Conservation (phyloP, 2,113 vertebrate genomes). For the Potamarius usumacintae region DNA sequence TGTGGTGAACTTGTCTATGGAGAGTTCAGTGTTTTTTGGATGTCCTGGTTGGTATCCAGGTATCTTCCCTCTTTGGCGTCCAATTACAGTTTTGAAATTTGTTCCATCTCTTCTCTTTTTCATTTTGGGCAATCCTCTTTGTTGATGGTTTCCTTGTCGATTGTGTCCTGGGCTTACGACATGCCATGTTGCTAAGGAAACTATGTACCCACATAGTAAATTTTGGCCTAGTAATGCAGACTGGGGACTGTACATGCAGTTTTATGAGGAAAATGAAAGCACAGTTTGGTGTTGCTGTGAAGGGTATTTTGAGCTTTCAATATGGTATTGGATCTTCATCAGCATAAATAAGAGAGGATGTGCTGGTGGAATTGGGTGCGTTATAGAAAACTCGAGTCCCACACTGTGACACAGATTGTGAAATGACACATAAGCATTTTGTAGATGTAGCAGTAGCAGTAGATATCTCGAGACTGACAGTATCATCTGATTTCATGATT, state of each 20-base stretch:
- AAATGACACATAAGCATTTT: constrained; percentile 34
- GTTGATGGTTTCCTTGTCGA: constrained; percentile 42
- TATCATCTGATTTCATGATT: neutral
- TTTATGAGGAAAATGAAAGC: constrained; percentile 27
- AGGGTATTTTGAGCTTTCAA: neutral
- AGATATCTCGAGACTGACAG: neutral
- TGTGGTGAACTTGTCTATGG: neutral
- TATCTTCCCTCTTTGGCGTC: constrained; percentile 41
- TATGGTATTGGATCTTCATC: constrained; percentile 4
- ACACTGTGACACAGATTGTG: constrained; percentile 18
- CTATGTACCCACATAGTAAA: constrained; percentile 37
- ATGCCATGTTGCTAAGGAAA: constrained; percentile 50
- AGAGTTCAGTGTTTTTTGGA: neutral
- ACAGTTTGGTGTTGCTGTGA: neutral
- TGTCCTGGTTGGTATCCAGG: constrained; percentile 39
- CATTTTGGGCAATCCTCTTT: constrained; percentile 39
- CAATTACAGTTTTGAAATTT: constrained; percentile 46
- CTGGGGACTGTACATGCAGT: constrained; percentile 9
- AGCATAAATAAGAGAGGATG: constrained; percentile 21
- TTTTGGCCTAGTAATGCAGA: constrained; percentile 39
- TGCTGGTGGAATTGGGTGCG: constrained; percentile 31
- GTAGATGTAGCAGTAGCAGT: constrained; percentile 1
- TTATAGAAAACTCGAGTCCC: constrained; percentile 22
- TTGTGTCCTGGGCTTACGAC: constrained; percentile 37
- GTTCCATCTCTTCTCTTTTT: constrained; percentile 32